Base-by-base conservation (phyloP, 1,140 invertebrate genomes). In the Heliconius eleuchia region DNA sequence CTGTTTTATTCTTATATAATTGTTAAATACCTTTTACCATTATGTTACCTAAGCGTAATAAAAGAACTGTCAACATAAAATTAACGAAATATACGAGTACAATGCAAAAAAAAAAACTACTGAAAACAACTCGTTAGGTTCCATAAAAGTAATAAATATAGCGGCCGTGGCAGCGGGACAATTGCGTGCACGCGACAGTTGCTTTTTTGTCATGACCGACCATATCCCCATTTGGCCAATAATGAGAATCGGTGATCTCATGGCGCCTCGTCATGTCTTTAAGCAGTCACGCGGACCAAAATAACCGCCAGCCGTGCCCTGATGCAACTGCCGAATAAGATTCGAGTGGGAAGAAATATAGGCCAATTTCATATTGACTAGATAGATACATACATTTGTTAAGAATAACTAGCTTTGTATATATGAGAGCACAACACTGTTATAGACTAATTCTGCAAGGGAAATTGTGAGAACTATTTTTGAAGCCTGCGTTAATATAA, bases 181-280 rank as follows among this genome's bases (percentile, higher is more conserved):
- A 80, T 82, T 81, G 81, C 79, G 73, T 72, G 78, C 71, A 73
- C 70, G 74, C 77, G 55, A 74, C 66, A 27, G 27, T 72, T 80
- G 74, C 74, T 87, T 80, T 83, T 86, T 86, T 86, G 77, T 83
- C 79, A 76, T 77, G 82, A 85, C 71, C 83, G 77, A 79, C 81
- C 81, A 80, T 71, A 82, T 85, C 79, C 87, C 83, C 80, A 82
- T 84, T 84, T 84, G 84, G 83, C 82, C 86, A 88, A 88, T 90
- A 89, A 89, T 86, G 86, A 86, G 87, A 89, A 91, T 78, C 84
- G 89, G 89, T 93, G 89, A 93, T 91, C 89, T 92, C 90, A 93
- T 84, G 86, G 84, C 84, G 89, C 87, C 86, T 87, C 87, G 91
- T 90, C 89, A 92, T 87, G 80, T 86, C 83, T 83, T 73, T 73